Percentiles rank a stretch among this genome's conserved stretches.
phyloP scores from a whole-genome alignment of 1,140 invertebrate species.

The Pinna nobilis region DNA sequence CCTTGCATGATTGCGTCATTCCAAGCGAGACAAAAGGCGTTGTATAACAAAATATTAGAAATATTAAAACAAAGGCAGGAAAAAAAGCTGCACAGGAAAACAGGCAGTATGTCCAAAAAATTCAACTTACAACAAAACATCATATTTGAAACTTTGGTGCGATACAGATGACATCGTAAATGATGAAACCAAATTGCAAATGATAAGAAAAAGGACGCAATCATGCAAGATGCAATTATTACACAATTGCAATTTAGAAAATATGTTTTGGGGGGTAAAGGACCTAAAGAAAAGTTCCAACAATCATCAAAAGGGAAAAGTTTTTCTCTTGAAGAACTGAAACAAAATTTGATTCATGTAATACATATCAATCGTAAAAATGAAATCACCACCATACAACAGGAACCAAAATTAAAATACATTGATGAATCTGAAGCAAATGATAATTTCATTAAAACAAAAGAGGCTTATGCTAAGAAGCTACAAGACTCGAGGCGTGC shows the following conservation, averaged over 20 bases:
- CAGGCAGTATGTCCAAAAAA: background rate
- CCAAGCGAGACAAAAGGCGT: slow-evolving; percentile 2
- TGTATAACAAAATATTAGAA: slow-evolving; percentile 12
- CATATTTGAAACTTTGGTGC: background rate
- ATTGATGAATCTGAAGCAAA: too few species aligned
- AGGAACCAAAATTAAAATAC: too few species aligned
- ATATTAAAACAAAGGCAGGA: background rate
- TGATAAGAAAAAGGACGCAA: background rate
- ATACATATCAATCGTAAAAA: background rate
- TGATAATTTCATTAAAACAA: too few species aligned
- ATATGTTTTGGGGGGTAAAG: too few species aligned
- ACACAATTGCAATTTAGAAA: background rate
- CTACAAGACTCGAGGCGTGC: background rate
- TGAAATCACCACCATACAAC: too few species aligned
- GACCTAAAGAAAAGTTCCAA: background rate
- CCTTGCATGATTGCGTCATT: slow-evolving; percentile 17
- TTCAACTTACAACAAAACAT: background rate
- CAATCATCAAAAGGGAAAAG: background rate
- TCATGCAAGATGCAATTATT: background rate
- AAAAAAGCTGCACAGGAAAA: background rate
- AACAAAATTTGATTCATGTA: background rate
- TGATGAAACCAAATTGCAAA: background rate
- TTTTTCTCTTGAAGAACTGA: background rate
- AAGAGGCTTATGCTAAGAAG: background rate
- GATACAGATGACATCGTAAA: background rate